Percentiles rank a stretch among this genome's conserved stretches.
These are phyloP conservation scores for Julus scanicus DNA, from an alignment of 2,888 invertebrate species.

Conservation along the genomic window DNA sequence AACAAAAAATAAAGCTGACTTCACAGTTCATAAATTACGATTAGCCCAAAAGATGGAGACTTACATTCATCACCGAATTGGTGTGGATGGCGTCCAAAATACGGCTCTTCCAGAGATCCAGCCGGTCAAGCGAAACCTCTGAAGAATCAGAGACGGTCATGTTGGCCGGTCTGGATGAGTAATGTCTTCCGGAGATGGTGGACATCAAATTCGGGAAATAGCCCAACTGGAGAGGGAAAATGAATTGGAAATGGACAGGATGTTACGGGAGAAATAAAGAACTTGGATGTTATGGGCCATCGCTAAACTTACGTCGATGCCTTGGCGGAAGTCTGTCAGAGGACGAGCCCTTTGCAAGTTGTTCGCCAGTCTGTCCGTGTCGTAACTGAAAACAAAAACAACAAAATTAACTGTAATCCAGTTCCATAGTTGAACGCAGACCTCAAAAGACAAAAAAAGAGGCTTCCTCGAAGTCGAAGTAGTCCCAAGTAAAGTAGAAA, in stretches of 20 bases:
- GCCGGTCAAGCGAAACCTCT: conserved; percentile 58
- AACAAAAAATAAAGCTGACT: too few species aligned
- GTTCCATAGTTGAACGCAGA: too few species aligned
- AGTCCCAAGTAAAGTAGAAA: too few species aligned
- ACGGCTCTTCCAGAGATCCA: conserved; percentile 81
- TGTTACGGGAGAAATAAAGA: not conserved
- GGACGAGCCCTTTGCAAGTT: conserved; percentile 71
- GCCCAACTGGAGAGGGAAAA: too few species aligned
- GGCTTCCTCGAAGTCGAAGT: too few species aligned
- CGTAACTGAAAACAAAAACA: conserved; percentile 68
- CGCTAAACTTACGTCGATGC: not conserved
- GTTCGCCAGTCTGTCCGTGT: conserved; percentile 79
- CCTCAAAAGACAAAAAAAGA: too few species aligned
- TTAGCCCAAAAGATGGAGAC: too few species aligned
- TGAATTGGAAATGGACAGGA: too few species aligned
- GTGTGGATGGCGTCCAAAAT: conserved; percentile 78
- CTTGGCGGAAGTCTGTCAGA: conserved; percentile 46
- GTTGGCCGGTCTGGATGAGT: conserved; percentile 59
- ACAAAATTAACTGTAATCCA: too few species aligned
- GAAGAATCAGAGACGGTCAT: conserved; percentile 56
- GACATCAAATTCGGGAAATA: conserved; percentile 60
- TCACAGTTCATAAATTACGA: too few species aligned
- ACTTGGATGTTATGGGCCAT: not conserved
- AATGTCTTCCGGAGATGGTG: conserved; percentile 59
- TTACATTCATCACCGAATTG: conserved; percentile 72